Percentiles rank a stretch among this genome's conserved stretches.
phyloP scores from a whole-genome alignment of 37 sponge, comb jelly and placozoan genomes.

The Dysidea cf. avara region DNA sequence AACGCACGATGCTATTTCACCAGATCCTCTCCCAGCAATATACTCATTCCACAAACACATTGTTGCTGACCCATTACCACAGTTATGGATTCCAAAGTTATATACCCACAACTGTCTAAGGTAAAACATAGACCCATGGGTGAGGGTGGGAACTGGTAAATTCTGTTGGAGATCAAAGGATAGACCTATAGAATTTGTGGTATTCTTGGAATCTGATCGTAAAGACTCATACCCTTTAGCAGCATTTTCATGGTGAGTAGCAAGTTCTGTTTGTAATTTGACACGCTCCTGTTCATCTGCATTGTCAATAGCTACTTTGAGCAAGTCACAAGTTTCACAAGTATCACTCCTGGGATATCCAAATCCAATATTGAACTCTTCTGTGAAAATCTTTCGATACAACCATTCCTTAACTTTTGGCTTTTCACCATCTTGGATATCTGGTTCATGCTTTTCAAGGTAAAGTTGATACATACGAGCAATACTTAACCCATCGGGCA shows the following conservation, averaged over 20 bases:
- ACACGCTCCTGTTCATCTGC: constrained; percentile 7
- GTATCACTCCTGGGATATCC: constrained; percentile 51
- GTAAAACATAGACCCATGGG: constrained; percentile 40
- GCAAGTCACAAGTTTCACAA: constrained; percentile 48
- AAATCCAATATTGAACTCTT: constrained; percentile 52
- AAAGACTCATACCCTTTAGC: constrained; percentile 32
- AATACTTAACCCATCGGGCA: constrained; percentile 31
- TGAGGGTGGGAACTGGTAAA: constrained; percentile 42
- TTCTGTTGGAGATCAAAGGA: constrained; percentile 55
- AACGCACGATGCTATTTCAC: constrained; percentile 19
- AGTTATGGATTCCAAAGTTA: constrained; percentile 48
- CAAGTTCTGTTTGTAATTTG: constrained; percentile 18
- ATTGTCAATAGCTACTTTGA: constrained; percentile 13
- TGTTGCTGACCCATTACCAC: neutral
- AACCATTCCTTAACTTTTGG: constrained; percentile 48
- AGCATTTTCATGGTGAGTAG: constrained; percentile 37
- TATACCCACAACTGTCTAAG: constrained; percentile 47
- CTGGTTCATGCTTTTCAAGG: constrained; percentile 29
- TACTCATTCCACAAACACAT: constrained; percentile 37
- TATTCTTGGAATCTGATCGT: constrained; percentile 23
- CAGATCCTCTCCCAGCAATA: constrained; percentile 23
- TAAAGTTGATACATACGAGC: constrained; percentile 34
- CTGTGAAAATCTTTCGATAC: constrained; percentile 46
- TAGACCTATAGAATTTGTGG: constrained; percentile 2
- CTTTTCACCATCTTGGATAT: constrained; percentile 1